A percentile compares a stretch with the other conserved stretches of the same genome.
These are phyloP conservation scores for Takifugu bimaculatus DNA, from an alignment of 2,113 vertebrate genomes.

Conservation along the genomic window DNA sequence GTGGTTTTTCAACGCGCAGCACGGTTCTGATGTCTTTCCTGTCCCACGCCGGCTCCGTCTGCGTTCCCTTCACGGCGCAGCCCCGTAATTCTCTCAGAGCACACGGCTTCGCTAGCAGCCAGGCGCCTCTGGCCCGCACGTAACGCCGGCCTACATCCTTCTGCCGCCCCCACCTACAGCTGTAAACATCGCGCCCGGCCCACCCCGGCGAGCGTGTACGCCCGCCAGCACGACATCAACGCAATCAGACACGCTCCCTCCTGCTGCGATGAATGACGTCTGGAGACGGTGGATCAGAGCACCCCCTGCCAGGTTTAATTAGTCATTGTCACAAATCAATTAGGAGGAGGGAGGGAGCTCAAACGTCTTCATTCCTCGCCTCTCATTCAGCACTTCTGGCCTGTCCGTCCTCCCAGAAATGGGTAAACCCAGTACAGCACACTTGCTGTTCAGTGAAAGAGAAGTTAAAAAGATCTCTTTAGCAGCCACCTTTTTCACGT, in stretches of 20 bases:
- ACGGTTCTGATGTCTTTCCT: neutral
- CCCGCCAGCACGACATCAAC: conserved; percentile 13
- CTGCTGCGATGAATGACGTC: conserved; percentile 58
- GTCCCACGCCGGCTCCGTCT: neutral
- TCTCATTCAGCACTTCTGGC: conserved; percentile 14
- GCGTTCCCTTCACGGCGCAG: conserved; percentile 1
- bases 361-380: conserved; percentile 41
- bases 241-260: conserved; percentile 50
- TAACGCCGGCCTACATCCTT: conserved; percentile 30
- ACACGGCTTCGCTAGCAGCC: conserved; percentile 1
- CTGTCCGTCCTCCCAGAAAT: conserved; percentile 6
- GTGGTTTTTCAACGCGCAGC: neutral
- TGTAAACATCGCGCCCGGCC: conserved; percentile 26
- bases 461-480: neutral
- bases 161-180: conserved; percentile 24
- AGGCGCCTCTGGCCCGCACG: conserved; percentile 9
- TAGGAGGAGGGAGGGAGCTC: conserved; percentile 29
- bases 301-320: conserved; percentile 61
- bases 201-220: conserved; percentile 13
- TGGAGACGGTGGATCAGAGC: conserved; percentile 51
- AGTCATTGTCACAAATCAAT: conserved; percentile 68
- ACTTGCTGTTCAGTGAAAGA: too few species aligned
- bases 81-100: conserved; percentile 14
- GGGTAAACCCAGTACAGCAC: conserved; percentile 13
- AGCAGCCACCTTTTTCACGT: neutral